Percentiles rank a stretch among this genome's conserved stretches.
phyloP scores from a whole-genome alignment of 1,140 invertebrate species.

The Macrobrachium rosenbergii region DNA sequence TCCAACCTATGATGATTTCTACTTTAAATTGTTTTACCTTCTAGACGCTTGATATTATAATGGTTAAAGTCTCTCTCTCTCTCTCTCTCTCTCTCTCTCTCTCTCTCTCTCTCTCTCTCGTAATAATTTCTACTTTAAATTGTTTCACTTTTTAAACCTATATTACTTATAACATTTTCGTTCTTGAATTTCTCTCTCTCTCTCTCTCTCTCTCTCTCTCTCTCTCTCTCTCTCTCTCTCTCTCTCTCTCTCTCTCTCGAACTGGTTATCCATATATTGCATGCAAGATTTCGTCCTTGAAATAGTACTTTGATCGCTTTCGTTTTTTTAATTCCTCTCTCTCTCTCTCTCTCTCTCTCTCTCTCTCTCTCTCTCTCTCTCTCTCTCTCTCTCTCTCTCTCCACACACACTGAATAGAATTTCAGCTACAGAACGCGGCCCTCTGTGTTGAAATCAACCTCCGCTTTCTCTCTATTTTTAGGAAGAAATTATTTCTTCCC shows the following conservation, averaged over 20 bases:
- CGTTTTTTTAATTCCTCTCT: not conserved
- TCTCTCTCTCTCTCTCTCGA: no score
- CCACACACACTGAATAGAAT: no score
- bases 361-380: not conserved
- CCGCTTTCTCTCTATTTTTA: no score
- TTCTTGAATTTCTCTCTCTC: not conserved
- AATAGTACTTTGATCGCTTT: not conserved
- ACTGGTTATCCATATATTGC: not conserved
- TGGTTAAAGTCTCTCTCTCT: not conserved
- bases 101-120: not conserved
- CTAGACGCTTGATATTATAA: no score
- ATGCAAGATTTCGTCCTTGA: no score
- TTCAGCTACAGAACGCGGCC: no score
- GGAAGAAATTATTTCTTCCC: no score
- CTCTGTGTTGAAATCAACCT: no score
- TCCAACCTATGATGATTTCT: not conserved
- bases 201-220: not conserved
- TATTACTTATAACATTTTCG: not conserved
- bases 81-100: not conserved
- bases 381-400: not conserved
- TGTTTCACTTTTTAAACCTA: not conserved
- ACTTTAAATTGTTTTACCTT: not conserved
- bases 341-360: constrained; percentile 2
- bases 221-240: not conserved
- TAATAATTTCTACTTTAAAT: not conserved